Evolutionary conservation across 1,140 invertebrate species (phyloP).

Genomic region (Achroia grisella): DNA sequence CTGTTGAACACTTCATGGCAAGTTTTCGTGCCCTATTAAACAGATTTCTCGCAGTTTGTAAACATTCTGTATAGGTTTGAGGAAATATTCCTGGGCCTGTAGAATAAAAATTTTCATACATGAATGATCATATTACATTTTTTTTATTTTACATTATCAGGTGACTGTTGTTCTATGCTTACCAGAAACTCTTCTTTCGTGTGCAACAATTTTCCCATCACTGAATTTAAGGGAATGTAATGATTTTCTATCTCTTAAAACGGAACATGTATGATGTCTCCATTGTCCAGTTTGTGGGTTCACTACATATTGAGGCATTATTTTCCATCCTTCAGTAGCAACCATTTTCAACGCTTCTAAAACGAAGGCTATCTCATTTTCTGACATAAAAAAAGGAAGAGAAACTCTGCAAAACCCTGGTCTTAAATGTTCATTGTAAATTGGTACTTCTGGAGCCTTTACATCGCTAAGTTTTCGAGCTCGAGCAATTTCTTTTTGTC

Average conservation of each 20-base stretch:
- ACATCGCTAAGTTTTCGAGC: constrained; percentile 56
- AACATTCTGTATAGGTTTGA: constrained; percentile 82
- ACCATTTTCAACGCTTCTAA: constrained; percentile 91
- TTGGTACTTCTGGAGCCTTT: constrained; percentile 55
- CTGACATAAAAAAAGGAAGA: constrained; percentile 89
- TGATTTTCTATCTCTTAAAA: constrained; percentile 88
- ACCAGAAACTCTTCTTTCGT: constrained; percentile 79
- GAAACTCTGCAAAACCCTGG: constrained; percentile 92
- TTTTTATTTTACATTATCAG: no score
- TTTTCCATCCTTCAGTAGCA: constrained; percentile 90
- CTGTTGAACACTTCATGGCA: constrained; percentile 81
- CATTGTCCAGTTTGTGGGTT: constrained; percentile 93
- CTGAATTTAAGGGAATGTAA: constrained; percentile 85
- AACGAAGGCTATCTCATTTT: constrained; percentile 86
- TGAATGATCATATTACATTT: background rate
- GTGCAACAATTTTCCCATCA: constrained; percentile 83
- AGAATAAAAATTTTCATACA: background rate
- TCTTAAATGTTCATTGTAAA: constrained; percentile 81
- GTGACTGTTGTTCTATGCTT: constrained; percentile 10
- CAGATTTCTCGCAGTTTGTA: constrained; percentile 85
- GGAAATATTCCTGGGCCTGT: constrained; percentile 79
- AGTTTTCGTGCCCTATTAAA: constrained; percentile 86
- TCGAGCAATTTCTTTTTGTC: constrained; percentile 60
- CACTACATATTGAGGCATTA: constrained; percentile 89
- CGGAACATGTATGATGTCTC: constrained; percentile 87